Conservation (phyloP, 2,113 vertebrate species). For the Lasiurus borealis region DNA sequence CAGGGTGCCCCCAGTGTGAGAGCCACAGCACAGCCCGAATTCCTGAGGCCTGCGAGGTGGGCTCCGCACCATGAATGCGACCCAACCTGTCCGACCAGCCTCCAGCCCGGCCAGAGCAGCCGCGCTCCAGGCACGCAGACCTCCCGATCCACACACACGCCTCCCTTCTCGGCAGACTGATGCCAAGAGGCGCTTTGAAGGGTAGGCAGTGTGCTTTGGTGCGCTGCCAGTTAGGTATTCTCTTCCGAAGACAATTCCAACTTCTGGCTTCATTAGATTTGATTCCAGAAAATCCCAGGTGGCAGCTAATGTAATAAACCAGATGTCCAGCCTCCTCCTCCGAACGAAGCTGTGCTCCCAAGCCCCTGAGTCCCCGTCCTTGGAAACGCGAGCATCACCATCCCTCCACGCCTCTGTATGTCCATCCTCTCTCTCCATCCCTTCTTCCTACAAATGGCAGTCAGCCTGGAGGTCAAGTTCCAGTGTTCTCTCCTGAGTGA, state of each 20-base stretch:
- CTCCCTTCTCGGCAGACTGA: neutral
- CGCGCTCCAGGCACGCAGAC: neutral
- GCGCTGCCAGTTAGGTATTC: neutral
- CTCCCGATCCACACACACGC: neutral
- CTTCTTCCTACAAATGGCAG: neutral
- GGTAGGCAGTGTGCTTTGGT: neutral
- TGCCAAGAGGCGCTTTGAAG: neutral
- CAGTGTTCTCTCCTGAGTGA: slow-evolving; percentile 11
- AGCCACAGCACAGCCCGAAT: neutral
- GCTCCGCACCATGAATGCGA: neutral
- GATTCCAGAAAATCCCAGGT: neutral
- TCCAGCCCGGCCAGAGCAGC: neutral
- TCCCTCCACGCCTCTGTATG: neutral
- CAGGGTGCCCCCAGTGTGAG: neutral
- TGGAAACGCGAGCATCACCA: neutral
- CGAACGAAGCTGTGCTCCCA: neutral
- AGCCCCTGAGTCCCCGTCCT: neutral
- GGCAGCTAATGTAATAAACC: neutral
- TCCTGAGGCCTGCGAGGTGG: neutral
- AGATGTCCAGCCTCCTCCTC: neutral
- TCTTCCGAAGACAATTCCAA: neutral
- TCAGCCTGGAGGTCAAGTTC: slow-evolving; percentile 27
- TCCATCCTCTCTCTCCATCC: neutral
- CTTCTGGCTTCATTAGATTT: neutral
- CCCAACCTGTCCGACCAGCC: neutral